Conservation (phyloP, 1,140 invertebrate genomes). For the Drosophila ercepeae region DNA sequence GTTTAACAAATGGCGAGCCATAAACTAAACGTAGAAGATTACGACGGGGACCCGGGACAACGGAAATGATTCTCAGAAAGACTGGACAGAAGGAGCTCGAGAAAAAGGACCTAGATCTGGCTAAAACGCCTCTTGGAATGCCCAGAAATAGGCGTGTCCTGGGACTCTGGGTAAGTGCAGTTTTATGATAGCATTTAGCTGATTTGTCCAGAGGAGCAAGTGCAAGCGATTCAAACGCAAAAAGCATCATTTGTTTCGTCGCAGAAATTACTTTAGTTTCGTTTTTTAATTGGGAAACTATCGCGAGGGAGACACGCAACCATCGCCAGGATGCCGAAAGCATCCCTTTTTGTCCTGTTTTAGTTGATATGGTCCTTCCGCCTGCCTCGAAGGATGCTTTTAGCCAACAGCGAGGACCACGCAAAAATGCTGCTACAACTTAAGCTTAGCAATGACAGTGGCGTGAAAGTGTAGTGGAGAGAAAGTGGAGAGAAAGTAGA, state of each 20-base stretch:
- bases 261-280: neutral
- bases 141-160: slow-evolving; percentile 12
- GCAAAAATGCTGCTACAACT: slow-evolving; percentile 65
- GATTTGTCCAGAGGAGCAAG: neutral
- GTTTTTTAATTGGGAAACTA: neutral
- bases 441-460: slow-evolving; percentile 71
- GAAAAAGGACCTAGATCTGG: neutral
- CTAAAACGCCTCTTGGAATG: slow-evolving; percentile 1
- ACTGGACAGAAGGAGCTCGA: neutral
- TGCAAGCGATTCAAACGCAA: neutral
- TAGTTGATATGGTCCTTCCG: slow-evolving; percentile 53
- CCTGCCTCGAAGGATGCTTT: slow-evolving; percentile 63
- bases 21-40: slow-evolving; percentile 78
- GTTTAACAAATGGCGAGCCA: slow-evolving; percentile 70
- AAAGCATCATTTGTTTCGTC: too few species aligned
- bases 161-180: slow-evolving; percentile 6
- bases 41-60: slow-evolving; percentile 46
- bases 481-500: too few species aligned
- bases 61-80: slow-evolving; percentile 14
- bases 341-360: slow-evolving; percentile 29
- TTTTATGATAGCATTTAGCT: neutral
- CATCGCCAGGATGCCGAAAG: slow-evolving; percentile 23
- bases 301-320: slow-evolving; percentile 7
- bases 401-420: slow-evolving; percentile 46
- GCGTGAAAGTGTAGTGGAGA: slow-evolving; percentile 33